These are phyloP conservation scores for Prolemur simus DNA, from an alignment of 2,113 vertebrate genomes.

Conservation along the genomic window DNA sequence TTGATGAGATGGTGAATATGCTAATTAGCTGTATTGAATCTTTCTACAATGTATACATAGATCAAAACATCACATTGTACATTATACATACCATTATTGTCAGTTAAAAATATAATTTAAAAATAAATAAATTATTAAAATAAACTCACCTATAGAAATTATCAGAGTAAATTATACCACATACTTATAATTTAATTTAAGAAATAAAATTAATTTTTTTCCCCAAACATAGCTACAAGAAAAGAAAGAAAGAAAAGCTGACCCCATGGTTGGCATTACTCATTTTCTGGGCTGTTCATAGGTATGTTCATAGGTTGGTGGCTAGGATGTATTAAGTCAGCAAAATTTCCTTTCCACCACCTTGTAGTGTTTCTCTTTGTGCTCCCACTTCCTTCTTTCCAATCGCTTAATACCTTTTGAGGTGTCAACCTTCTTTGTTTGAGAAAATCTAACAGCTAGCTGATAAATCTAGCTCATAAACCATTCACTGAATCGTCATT, in stretches of 20 bases:
- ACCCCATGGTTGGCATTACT: background rate
- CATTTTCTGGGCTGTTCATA: background rate
- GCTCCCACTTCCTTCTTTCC: background rate
- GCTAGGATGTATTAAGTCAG: background rate
- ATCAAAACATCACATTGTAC: background rate
- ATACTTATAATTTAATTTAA: background rate
- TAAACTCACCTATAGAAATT: background rate
- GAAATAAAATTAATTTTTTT: background rate
- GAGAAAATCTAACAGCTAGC: background rate
- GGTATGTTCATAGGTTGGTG: background rate
- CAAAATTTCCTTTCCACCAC: background rate
- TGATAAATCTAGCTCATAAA: constrained; percentile 6
- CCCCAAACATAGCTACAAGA: background rate
- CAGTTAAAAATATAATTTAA: background rate
- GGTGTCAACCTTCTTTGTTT: background rate
- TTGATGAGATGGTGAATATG: background rate
- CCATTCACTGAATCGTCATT: background rate
- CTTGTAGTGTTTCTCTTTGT: background rate
- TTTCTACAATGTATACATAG: background rate
- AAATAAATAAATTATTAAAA: background rate
- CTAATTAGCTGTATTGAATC: background rate
- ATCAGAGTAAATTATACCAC: background rate
- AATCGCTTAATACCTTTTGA: background rate
- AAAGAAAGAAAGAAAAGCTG: background rate
- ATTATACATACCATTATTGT: background rate